A percentile compares a stretch with the other conserved stretches of the same genome.
These are phyloP conservation scores for Hydrochoerus hydrochaeris DNA, from an alignment of 2,113 vertebrate species.

Conservation along the genomic window DNA sequence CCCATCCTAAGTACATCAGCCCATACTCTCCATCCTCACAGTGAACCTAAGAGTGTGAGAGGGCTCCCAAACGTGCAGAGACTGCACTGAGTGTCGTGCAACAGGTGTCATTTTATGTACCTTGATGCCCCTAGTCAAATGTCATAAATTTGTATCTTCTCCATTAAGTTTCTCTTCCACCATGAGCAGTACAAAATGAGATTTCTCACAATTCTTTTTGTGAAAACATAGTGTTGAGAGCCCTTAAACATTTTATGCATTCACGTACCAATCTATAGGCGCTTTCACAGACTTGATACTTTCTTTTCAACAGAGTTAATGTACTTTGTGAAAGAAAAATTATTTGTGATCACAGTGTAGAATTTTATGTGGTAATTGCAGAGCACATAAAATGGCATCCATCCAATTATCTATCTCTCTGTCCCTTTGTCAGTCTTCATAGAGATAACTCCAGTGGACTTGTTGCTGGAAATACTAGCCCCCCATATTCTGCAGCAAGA, in stretches of 20 bases:
- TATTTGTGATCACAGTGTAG: slow-evolving; percentile 15
- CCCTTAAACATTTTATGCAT: slow-evolving; percentile 11
- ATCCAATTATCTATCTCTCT: background rate
- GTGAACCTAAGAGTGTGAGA: background rate
- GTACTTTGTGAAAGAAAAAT: background rate
- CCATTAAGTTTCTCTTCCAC: slow-evolving; percentile 35
- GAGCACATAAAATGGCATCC: background rate
- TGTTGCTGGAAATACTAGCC: slow-evolving; percentile 61
- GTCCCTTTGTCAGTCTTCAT: background rate
- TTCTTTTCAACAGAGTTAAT: slow-evolving; percentile 35
- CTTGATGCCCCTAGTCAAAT: background rate
- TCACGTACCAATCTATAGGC: background rate
- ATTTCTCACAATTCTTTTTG: background rate
- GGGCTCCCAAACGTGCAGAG: background rate
- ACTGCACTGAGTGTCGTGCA: background rate
- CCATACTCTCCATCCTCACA: background rate
- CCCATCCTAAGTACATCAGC: background rate
- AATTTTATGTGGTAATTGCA: background rate
- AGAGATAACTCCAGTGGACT: slow-evolving; percentile 55
- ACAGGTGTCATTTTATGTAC: background rate
- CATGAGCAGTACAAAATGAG: slow-evolving; percentile 37
- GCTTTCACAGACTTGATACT: background rate
- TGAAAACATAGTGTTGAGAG: background rate
- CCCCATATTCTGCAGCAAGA: slow-evolving; percentile 23
- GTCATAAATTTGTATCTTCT: background rate